phyloP scores from a whole-genome alignment of 2,888 invertebrate species.

The Ophion slaviceki region DNA sequence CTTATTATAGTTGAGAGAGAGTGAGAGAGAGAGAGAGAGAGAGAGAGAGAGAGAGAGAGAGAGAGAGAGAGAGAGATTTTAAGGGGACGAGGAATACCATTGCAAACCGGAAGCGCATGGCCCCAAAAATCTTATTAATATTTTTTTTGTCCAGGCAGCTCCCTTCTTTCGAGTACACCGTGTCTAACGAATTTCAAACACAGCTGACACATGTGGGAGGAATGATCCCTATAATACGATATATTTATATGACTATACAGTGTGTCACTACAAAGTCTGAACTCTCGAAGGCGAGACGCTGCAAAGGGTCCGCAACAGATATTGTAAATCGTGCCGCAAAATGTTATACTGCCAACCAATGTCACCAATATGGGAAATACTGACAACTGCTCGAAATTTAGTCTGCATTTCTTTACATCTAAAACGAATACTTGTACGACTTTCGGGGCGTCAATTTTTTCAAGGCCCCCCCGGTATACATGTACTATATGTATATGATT shows the following conservation, averaged over 20 bases:
- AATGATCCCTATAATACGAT: constrained; percentile 4
- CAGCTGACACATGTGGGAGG: constrained; percentile 23
- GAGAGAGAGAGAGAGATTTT: too few relatives aligned
- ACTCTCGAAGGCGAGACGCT: not conserved
- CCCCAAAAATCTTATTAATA: constrained; percentile 44
- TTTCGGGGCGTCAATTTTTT: too few relatives aligned
- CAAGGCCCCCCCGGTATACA: not conserved
- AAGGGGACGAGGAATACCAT: not conserved
- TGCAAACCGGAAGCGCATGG: constrained; percentile 65
- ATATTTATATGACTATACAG: not conserved
- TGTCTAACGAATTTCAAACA: constrained; percentile 13
- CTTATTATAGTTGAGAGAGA: constrained; percentile 48
- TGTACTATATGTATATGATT: constrained; percentile 16
- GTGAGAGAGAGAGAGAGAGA: not conserved
- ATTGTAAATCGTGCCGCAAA: too few relatives aligned
- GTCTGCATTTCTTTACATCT: too few relatives aligned
- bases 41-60: not conserved
- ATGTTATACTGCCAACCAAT: too few relatives aligned
- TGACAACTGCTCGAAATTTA: too few relatives aligned
- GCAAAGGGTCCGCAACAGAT: not conserved
- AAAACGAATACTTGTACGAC: too few relatives aligned
- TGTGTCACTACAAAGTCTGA: not conserved
- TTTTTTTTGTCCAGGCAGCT: constrained; percentile 9
- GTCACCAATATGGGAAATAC: too few relatives aligned
- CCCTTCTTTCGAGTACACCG: constrained; percentile 26